These are phyloP conservation scores for Dicranocentrus wangi DNA, from an alignment of 2,888 invertebrate genomes.

Conservation along the genomic window DNA sequence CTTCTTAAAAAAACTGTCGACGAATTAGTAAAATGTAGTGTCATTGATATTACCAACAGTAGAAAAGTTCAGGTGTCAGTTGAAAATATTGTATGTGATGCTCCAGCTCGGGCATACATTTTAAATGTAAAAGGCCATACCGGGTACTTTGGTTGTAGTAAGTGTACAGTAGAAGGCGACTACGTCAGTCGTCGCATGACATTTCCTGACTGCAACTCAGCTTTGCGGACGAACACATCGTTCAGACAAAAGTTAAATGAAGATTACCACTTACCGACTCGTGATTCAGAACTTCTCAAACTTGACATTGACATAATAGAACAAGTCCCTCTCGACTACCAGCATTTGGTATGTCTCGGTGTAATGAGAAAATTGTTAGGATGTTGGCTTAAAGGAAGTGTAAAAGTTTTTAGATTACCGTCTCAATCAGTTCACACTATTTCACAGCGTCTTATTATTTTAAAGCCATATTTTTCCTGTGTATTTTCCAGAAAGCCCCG, in stretches of 20 bases:
- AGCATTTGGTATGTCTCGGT: constrained; percentile 61
- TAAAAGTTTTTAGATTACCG: not conserved
- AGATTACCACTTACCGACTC: constrained; percentile 14
- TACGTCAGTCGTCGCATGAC: constrained; percentile 24
- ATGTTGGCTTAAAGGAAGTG: constrained; percentile 20
- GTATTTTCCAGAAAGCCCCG: constrained; percentile 34
- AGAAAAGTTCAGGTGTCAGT: not conserved
- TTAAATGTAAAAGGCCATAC: constrained; percentile 43
- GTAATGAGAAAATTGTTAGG: constrained; percentile 48
- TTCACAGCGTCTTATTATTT: constrained; percentile 13
- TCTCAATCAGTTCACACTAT: constrained; percentile 6
- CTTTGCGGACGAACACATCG: constrained; percentile 7
- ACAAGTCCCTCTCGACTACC: constrained; percentile 56
- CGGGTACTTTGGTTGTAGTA: constrained; percentile 41
- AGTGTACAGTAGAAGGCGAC: constrained; percentile 38
- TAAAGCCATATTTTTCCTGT: constrained; percentile 23
- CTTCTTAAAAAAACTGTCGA: not conserved
- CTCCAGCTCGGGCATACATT: constrained; percentile 48
- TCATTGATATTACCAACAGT: not conserved
- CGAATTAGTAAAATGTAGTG: constrained; percentile 12
- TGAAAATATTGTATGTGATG: constrained; percentile 39
- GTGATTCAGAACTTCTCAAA: constrained; percentile 10
- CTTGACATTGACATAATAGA: constrained; percentile 47
- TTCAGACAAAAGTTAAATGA: constrained; percentile 12
- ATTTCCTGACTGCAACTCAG: not conserved